Conservation (phyloP, 2,888 invertebrate genomes). For the Cyclophora punctaria region DNA sequence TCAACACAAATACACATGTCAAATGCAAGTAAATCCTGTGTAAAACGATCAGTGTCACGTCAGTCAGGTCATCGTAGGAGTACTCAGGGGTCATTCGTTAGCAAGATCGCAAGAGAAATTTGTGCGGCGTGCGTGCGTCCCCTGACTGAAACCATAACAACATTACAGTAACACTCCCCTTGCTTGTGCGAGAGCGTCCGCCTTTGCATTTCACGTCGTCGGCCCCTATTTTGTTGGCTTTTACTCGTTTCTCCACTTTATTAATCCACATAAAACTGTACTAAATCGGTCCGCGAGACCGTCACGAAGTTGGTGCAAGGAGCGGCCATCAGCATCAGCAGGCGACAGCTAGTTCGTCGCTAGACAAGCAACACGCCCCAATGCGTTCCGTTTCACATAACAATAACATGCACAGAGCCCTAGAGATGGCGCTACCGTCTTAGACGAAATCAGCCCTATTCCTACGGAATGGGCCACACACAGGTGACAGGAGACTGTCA, state of each 20-base stretch:
- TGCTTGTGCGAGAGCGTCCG: slow-evolving; percentile 66
- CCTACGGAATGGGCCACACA: too few relatives aligned
- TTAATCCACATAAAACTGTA: slow-evolving; percentile 41
- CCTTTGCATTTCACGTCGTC: slow-evolving; percentile 71
- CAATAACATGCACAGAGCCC: too few relatives aligned
- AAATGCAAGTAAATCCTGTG: slow-evolving; percentile 4
- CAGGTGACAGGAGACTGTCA: too few relatives aligned
- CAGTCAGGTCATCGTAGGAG: slow-evolving; percentile 39
- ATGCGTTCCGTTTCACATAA: slow-evolving; percentile 25
- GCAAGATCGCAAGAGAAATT: slow-evolving; percentile 29
- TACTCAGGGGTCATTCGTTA: slow-evolving; percentile 40
- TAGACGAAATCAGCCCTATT: too few relatives aligned
- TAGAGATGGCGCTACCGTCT: too few relatives aligned
- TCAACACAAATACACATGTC: too few relatives aligned
- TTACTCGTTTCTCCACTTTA: slow-evolving; percentile 39
- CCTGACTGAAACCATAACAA: too few relatives aligned
- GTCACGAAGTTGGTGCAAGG: slow-evolving; percentile 53
- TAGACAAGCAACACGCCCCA: slow-evolving; percentile 46
- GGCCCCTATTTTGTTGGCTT: slow-evolving; percentile 43
- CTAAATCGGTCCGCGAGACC: slow-evolving; percentile 47
- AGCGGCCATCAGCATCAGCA: slow-evolving; percentile 46
- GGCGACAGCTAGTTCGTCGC: slow-evolving; percentile 23
- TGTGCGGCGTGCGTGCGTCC: slow-evolving; percentile 42
- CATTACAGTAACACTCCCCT: slow-evolving; percentile 49
- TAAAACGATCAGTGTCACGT: slow-evolving; percentile 41